A percentile compares a stretch with the other conserved stretches of the same genome.
Conservation (phyloP, 2,888 invertebrate genomes). For the Oscheius myriophilus region DNA sequence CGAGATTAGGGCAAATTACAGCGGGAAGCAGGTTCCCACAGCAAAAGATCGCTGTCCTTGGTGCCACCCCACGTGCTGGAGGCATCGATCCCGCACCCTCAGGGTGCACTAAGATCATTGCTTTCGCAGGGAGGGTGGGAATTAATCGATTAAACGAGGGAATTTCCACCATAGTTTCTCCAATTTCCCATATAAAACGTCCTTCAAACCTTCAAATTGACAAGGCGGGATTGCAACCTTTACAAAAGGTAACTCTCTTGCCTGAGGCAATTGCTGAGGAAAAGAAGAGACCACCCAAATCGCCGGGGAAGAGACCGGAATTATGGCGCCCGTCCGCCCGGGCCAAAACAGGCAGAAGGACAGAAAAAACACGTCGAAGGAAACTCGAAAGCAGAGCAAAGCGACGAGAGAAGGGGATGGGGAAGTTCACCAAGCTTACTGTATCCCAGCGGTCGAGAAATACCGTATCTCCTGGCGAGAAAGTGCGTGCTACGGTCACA, state of each 20-base stretch:
- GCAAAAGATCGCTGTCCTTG: constrained; percentile 5
- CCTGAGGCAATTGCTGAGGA: not conserved
- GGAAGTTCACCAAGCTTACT: no score
- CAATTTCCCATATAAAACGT: no score
- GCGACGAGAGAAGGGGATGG: no score
- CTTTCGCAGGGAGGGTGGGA: not conserved
- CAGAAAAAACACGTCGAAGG: no score
- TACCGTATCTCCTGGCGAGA: no score
- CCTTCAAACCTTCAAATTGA: no score
- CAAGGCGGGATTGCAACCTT: no score
- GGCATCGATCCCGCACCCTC: not conserved
- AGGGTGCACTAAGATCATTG: not conserved
- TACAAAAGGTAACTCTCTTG: not conserved
- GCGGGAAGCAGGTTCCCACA: constrained; percentile 19
- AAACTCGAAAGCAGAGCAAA: no score
- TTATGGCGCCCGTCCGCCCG: not conserved
- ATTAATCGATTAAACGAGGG: not conserved
- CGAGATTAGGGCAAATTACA: constrained; percentile 20
- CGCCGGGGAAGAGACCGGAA: not conserved
- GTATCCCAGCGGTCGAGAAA: no score
- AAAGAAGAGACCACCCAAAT: not conserved
- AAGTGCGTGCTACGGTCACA: no score
- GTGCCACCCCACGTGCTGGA: constrained; percentile 17
- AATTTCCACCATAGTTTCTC: no score
- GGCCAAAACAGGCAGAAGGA: no score